Conservation (phyloP, 1,140 invertebrate genomes). For the Ostrea edulis region DNA sequence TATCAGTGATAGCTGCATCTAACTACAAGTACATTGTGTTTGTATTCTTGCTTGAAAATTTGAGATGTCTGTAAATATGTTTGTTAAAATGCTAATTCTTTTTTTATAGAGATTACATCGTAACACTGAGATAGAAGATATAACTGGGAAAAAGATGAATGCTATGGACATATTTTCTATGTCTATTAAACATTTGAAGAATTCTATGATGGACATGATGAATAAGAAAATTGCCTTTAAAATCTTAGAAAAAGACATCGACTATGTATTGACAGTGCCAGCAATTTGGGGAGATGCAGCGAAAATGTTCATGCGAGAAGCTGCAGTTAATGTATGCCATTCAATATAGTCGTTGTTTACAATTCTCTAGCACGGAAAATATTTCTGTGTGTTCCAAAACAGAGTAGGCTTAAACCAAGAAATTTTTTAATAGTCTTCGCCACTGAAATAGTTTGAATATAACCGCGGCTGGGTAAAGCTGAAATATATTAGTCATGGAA, state of each 20-base stretch:
- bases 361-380: background rate
- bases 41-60: background rate
- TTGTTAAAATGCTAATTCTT: background rate
- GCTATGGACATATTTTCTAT: background rate
- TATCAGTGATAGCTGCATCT: no score
- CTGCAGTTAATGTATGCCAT: background rate
- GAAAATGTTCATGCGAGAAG: background rate
- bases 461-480: no score
- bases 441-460: no score
- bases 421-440: no score
- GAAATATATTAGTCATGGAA: no score
- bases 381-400: background rate
- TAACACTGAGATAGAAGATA: background rate
- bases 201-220: background rate
- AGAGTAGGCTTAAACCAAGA: no score
- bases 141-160: background rate
- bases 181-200: background rate
- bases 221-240: background rate
- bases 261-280: background rate
- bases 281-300: constrained; percentile 1
- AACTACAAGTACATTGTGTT: background rate
- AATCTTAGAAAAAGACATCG: background rate
- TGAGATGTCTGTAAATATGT: background rate
- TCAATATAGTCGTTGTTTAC: background rate
- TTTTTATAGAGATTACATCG: background rate